A percentile compares a stretch with the other conserved stretches of the same genome.
These are phyloP conservation scores for Chrysolina haemoptera DNA, from an alignment of 2,888 invertebrate genomes.

Conservation along the genomic window DNA sequence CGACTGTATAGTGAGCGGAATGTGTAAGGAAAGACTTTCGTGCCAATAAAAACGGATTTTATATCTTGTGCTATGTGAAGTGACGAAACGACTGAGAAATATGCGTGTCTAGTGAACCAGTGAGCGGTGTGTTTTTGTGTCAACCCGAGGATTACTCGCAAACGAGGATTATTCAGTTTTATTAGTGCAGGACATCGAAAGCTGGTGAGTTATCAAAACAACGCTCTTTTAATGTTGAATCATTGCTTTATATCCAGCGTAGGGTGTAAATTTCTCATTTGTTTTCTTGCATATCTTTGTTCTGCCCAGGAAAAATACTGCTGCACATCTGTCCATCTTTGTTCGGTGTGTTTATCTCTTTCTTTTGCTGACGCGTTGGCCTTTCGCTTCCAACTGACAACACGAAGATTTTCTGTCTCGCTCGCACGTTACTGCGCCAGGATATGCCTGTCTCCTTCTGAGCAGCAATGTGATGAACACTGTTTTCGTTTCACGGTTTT, in stretches of 20 bases:
- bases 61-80: conserved; percentile 52
- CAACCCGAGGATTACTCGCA: conserved; percentile 42
- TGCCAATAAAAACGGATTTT: conserved; percentile 56
- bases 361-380: conserved; percentile 54
- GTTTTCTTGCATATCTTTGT: conserved; percentile 50
- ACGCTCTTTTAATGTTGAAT: neutral
- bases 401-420: conserved; percentile 51
- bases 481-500: conserved; percentile 36
- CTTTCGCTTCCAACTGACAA: conserved; percentile 46
- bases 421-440: conserved; percentile 38
- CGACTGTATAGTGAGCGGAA: conserved; percentile 59
- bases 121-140: conserved; percentile 52
- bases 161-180: conserved; percentile 45
- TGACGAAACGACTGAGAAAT: conserved; percentile 47
- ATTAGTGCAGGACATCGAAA: conserved; percentile 41
- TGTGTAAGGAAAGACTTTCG: conserved; percentile 58
- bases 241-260: neutral
- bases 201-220: conserved; percentile 46
- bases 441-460: conserved; percentile 51
- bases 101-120: conserved; percentile 54
- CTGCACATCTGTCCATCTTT: conserved; percentile 42
- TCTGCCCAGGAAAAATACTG: conserved; percentile 45
- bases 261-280: conserved; percentile 37
- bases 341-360: conserved; percentile 41
- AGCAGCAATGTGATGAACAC: conserved; percentile 30